Conservation (phyloP, 2,113 vertebrate species). For the Petroica traversi region DNA sequence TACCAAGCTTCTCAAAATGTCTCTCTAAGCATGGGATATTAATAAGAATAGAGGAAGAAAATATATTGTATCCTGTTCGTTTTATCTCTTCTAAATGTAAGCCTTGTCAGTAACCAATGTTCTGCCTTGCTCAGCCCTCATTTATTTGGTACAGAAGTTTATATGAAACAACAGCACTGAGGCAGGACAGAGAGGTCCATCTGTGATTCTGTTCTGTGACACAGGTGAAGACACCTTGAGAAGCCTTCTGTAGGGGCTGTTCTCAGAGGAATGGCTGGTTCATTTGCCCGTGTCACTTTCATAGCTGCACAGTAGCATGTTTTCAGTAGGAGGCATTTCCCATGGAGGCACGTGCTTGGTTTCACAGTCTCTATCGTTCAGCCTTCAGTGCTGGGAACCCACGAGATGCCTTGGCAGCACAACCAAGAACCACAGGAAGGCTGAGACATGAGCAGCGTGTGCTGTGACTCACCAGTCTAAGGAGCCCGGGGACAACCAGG, state of each 20-base stretch:
- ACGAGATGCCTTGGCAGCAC: not conserved
- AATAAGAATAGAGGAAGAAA: not conserved
- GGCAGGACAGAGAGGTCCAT: not conserved
- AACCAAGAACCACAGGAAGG: not conserved
- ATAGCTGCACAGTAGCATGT: not conserved
- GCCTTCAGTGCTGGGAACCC: not conserved
- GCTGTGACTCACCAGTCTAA: accelerated
- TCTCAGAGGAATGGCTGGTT: not conserved
- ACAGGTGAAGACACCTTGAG: not conserved
- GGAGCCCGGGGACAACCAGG: not conserved
- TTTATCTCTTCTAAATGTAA: not conserved
- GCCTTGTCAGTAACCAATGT: not conserved
- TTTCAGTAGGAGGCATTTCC: not conserved
- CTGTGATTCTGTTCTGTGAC: not conserved
- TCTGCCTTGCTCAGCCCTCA: not conserved
- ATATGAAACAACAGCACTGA: not conserved
- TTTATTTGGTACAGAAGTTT: not conserved
- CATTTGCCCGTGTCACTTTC: not conserved
- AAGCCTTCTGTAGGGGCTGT: not conserved
- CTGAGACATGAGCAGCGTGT: accelerated
- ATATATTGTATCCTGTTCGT: not conserved
- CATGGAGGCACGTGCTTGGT: not conserved
- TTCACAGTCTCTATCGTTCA: not conserved
- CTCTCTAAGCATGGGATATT: not conserved
- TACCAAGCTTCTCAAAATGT: not conserved